Conservation (phyloP, 2,797 vertebrate species). For the Epinephelus awoara region DNA sequence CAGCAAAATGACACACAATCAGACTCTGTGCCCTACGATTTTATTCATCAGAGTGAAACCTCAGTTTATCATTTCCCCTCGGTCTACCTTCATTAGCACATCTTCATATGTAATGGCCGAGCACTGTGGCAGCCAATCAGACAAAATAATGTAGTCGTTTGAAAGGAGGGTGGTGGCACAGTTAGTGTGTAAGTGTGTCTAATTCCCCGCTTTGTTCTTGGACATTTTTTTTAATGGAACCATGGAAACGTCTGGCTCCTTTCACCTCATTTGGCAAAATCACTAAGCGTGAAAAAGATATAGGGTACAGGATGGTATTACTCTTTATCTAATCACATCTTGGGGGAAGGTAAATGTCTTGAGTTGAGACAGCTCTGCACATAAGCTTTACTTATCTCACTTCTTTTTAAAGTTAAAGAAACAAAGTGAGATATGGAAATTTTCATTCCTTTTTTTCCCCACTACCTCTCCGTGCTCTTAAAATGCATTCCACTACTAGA, state of each 20-base stretch:
- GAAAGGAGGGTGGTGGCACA: conserved; percentile 36
- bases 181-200: conserved; percentile 49
- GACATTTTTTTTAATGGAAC: conserved; percentile 59
- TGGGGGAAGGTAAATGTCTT: neutral
- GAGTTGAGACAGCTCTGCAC: conserved; percentile 6
- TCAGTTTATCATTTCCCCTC: conserved; percentile 61
- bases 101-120: conserved; percentile 54
- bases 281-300: conserved; percentile 57
- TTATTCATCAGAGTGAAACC: conserved; percentile 57
- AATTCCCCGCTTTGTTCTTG: conserved; percentile 62
- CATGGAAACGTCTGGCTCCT: conserved; percentile 33
- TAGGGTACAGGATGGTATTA: conserved; percentile 33
- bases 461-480: neutral
- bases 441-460: neutral
- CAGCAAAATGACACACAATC: conserved; percentile 65
- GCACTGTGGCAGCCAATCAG: conserved; percentile 57
- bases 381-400: conserved; percentile 6
- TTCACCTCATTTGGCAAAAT: conserved; percentile 63
- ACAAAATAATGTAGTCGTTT: conserved; percentile 51
- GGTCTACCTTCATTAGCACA: conserved; percentile 68
- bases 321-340: conserved; percentile 45
- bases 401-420: conserved; percentile 22
- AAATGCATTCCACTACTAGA: neutral
- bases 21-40: conserved; percentile 48
- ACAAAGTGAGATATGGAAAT: neutral